These are phyloP conservation scores for Manis javanica DNA, from an alignment of 2,797 vertebrate genomes.

Conservation along the genomic window DNA sequence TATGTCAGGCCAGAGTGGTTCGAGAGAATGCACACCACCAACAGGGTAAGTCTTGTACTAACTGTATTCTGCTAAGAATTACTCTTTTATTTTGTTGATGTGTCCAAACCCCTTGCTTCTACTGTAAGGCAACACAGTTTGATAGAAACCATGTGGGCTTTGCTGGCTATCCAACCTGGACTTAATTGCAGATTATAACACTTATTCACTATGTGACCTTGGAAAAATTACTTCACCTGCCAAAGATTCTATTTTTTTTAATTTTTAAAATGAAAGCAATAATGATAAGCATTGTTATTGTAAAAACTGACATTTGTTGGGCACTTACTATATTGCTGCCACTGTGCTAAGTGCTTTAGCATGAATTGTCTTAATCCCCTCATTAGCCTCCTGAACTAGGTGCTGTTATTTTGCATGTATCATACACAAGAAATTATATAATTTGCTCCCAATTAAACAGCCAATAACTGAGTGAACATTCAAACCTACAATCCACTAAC, in stretches of 20 bases:
- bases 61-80: not conserved
- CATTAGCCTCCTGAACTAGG: not conserved
- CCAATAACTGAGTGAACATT: not conserved
- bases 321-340: not conserved
- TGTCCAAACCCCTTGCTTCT: not conserved
- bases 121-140: not conserved
- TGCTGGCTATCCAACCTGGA: not conserved
- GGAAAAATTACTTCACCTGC: not conserved
- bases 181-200: not conserved
- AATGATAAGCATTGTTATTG: not conserved
- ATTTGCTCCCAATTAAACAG: not conserved
- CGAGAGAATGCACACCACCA: not conserved
- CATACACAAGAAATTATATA: not conserved
- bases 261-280: slow-evolving; percentile 31
- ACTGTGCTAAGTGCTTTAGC: not conserved
- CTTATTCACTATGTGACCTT: not conserved
- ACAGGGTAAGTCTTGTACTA: not conserved
- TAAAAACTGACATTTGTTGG: slow-evolving; percentile 15
- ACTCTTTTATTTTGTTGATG: not conserved
- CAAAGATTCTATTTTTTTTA: not conserved
- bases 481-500: not conserved
- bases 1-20: not conserved
- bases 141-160: not conserved
- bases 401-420: not conserved
- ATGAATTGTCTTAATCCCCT: not conserved